A percentile compares a stretch with the other conserved stretches of the same genome.
phyloP scores from a whole-genome alignment of 2,113 vertebrate species.

The Plecotus auritus region DNA sequence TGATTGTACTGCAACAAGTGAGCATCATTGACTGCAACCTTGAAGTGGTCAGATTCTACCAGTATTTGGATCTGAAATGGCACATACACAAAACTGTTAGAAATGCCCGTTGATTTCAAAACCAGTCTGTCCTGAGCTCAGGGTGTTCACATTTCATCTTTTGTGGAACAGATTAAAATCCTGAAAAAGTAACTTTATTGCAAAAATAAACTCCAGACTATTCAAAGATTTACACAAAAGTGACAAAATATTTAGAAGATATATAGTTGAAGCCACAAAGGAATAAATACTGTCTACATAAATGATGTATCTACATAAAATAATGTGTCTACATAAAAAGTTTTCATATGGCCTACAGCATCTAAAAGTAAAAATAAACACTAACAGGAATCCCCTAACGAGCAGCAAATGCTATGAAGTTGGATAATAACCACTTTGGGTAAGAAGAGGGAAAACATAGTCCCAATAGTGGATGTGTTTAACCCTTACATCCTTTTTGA shows the following conservation, averaged over 20 bases:
- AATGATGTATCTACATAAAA: neutral
- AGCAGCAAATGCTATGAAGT: neutral
- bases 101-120: neutral
- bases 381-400: neutral
- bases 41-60: constrained; percentile 77
- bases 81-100: neutral
- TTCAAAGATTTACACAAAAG: constrained; percentile 27
- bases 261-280: neutral
- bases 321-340: neutral
- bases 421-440: neutral
- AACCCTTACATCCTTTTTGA: neutral
- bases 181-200: neutral
- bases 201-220: constrained; percentile 10
- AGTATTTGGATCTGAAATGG: constrained; percentile 79
- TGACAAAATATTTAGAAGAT: neutral
- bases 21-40: constrained; percentile 74
- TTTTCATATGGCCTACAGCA: neutral
- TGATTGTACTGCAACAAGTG: constrained; percentile 79
- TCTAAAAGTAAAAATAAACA: constrained; percentile 28
- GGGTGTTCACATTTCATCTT: neutral
- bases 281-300: neutral
- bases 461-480: neutral
- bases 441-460: neutral
- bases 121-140: neutral
- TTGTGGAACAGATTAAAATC: neutral